Conservation (phyloP, 2,888 invertebrate genomes). For the Dynastes grantii region DNA sequence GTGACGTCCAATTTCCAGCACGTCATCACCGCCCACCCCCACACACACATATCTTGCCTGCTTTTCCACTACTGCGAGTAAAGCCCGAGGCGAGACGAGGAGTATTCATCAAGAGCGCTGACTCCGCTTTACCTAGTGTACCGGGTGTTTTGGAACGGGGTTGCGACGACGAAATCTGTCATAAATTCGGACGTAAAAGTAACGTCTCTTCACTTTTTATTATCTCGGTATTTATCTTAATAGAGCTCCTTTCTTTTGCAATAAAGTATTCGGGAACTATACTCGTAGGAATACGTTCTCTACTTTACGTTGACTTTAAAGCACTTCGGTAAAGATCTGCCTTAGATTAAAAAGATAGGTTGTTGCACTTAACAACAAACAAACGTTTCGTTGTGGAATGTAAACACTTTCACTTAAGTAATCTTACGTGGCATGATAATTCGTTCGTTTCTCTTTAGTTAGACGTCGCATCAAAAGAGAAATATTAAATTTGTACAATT, state of each 20-base stretch:
- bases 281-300: not conserved
- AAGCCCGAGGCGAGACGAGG: slow-evolving; percentile 57
- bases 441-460: too few species aligned
- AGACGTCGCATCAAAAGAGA: too few species aligned
- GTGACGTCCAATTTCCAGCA: slow-evolving; percentile 72
- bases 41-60: slow-evolving; percentile 16
- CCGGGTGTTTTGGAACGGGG: slow-evolving; percentile 25
- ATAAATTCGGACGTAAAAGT: slow-evolving; percentile 35
- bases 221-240: slow-evolving; percentile 29
- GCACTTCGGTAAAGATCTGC: not conserved
- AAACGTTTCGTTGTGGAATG: too few species aligned
- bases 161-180: slow-evolving; percentile 16
- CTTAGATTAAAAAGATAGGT: too few species aligned
- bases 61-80: slow-evolving; percentile 60
- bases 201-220: slow-evolving; percentile 34
- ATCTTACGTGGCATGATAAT: too few species aligned
- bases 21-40: slow-evolving; percentile 65
- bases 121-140: slow-evolving; percentile 42
- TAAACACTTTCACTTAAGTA: too few species aligned
- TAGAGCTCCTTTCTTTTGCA: slow-evolving; percentile 20
- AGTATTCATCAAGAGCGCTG: slow-evolving; percentile 34
- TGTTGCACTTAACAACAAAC: too few species aligned
- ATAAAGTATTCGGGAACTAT: not conserved
- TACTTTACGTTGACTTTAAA: not conserved
- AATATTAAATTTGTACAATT: too few species aligned